Percentiles rank a stretch among this genome's conserved stretches.
Conservation (phyloP, 2,888 invertebrate species). For the Scelioninae gen. 2 region DNA sequence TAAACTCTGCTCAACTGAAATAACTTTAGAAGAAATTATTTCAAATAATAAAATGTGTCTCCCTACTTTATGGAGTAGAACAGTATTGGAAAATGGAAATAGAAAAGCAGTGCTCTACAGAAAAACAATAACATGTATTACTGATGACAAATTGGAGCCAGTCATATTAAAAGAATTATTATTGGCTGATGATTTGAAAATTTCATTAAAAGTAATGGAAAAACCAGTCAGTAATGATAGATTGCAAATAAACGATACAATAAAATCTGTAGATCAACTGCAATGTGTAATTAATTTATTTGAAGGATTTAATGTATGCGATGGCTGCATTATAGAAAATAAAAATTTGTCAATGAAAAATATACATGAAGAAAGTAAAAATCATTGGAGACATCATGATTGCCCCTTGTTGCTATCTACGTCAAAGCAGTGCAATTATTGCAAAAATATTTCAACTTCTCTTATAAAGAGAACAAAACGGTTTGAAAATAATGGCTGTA, state of each 20-base stretch:
- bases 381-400: conserved; percentile 29
- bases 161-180: conserved; percentile 3
- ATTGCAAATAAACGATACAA: neutral
- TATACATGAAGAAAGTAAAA: conserved; percentile 15
- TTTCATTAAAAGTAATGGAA: neutral
- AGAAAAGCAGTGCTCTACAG: conserved; percentile 6
- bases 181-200: conserved; percentile 1
- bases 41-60: conserved; percentile 1
- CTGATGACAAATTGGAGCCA: conserved; percentile 10
- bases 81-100: neutral
- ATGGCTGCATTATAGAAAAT: conserved; percentile 7
- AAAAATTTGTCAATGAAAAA: neutral
- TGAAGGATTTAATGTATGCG: conserved; percentile 2
- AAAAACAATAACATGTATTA: conserved; percentile 6
- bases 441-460: neutral
- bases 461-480: too few species aligned
- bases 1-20: too few species aligned
- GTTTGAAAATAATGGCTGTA: too few species aligned
- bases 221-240: neutral
- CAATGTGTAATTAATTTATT: neutral
- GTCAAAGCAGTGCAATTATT: neutral
- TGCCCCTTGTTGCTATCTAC: conserved; percentile 8
- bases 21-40: too few species aligned
- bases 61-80: conserved; percentile 6
- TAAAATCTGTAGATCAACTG: conserved; percentile 12